A percentile compares a stretch with the other conserved stretches of the same genome.
Conservation (phyloP, 2,113 vertebrate genomes). For the Tachuris rubrigastra region DNA sequence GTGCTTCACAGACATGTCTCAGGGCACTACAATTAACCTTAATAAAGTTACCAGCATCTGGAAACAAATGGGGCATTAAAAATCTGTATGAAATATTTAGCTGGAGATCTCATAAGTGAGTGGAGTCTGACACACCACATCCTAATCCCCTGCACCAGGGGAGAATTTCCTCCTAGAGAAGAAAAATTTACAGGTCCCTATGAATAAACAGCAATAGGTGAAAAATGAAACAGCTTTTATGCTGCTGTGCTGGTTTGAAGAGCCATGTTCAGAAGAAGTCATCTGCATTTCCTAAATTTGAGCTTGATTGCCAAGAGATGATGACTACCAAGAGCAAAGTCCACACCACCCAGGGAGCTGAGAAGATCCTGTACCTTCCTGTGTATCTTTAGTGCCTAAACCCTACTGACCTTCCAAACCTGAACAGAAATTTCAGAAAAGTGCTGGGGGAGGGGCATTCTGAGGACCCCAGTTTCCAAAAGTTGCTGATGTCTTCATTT, state of each 20-base stretch:
- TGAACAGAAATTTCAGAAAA: neutral
- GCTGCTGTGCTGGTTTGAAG: neutral
- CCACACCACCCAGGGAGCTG: neutral
- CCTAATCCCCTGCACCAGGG: neutral
- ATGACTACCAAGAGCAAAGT: neutral
- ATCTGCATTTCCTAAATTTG: neutral
- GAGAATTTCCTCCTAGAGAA: neutral
- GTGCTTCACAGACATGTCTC: slow-evolving; percentile 3
- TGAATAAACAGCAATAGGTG: neutral
- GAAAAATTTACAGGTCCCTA: neutral
- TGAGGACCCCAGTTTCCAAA: neutral
- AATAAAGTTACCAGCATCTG: slow-evolving; percentile 58
- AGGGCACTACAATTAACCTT: slow-evolving; percentile 61
- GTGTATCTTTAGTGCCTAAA: neutral
- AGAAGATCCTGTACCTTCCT: neutral
- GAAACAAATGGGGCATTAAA: slow-evolving; percentile 60
- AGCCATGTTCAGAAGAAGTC: neutral
- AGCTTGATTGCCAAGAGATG: neutral
- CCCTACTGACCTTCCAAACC: neutral
- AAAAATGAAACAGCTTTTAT: neutral
- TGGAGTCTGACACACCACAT: neutral
- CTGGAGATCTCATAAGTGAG: neutral
- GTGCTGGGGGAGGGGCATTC: neutral
- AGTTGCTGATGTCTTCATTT: neutral
- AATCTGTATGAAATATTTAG: slow-evolving; percentile 44